Percentiles rank a stretch among this genome's conserved stretches.
phyloP scores from a whole-genome alignment of 1,140 invertebrate species.

The Bombyx mori region DNA sequence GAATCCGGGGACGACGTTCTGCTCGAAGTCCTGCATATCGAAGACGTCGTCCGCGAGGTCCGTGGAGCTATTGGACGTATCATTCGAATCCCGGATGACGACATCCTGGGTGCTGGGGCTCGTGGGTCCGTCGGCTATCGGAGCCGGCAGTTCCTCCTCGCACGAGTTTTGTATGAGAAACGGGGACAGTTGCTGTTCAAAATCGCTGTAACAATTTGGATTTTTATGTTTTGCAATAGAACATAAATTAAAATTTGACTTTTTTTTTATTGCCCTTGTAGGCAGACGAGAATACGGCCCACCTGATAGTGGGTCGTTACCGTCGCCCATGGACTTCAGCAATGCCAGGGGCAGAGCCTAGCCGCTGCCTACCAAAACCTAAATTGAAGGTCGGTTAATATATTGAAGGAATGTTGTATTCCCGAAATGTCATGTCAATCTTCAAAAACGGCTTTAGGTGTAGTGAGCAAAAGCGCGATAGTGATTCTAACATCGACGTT shows the following conservation, averaged over 20 bases:
- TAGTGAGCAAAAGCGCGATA: too few species aligned
- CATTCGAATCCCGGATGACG: conserved; percentile 38
- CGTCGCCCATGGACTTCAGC: too few species aligned
- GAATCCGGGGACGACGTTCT: conserved; percentile 52
- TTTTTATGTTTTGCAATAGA: too few species aligned
- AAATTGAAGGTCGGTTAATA: background rate
- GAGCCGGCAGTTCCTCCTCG: conserved; percentile 32
- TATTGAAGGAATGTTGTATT: background rate
- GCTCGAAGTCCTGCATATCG: conserved; percentile 51
- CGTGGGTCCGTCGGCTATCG: conserved; percentile 26
- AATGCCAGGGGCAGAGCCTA: too few species aligned
- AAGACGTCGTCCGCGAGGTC: conserved; percentile 34
- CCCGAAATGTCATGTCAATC: background rate
- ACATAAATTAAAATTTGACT: background rate
- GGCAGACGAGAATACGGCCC: too few species aligned
- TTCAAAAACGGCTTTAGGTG: too few species aligned
- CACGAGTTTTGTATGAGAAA: conserved; percentile 57
- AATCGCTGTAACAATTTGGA: conserved; percentile 36
- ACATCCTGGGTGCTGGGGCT: conserved; percentile 33
- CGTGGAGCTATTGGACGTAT: conserved; percentile 36
- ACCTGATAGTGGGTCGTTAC: too few species aligned
- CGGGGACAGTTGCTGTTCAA: conserved; percentile 62
- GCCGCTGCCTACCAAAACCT: background rate
- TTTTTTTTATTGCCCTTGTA: too few species aligned
- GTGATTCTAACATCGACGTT: too few species aligned